Base-by-base conservation (phyloP, 35 echinoderm and acorn worm genomes). In the Strongylocentrotus purpuratus region DNA sequence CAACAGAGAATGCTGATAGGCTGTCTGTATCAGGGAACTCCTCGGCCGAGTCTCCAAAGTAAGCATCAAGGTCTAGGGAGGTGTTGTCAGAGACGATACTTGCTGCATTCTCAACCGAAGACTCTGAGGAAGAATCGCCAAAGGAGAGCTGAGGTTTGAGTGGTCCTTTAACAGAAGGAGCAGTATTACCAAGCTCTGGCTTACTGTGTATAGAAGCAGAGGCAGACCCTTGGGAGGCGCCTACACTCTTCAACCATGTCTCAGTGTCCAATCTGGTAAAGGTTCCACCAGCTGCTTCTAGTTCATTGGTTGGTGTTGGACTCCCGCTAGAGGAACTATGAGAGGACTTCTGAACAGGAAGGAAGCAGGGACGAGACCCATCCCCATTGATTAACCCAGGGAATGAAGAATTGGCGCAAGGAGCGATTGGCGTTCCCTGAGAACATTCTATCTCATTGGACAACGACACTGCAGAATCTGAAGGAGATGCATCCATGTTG, bases 381-480 rank as follows among this genome's bases (percentile, higher is more conserved):
- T 93, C 91, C 1, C 91, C 91, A 58, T 93, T 93, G 31, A 50
- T 93, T 13, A 93, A 31, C 31, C 91, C 91, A 32, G 91, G 91
- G 48, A 93, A 93, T 46, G 91, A 47, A 12, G 48, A 14, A 48
- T 31, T 48, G 13, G 91, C 46, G 31, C 33, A 46, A 33, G 61
- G 94, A 20, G 94, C 94, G 0, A 94, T 97, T 45, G 96, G 96
- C 12, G 96, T 97, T n/a, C 91, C 70, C 35, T 94, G 94, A 14
- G 91, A 28, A 46, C 33, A 93, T 50, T 97, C 96, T 17, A 85
- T 91, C 92, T 98, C 97, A 95, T 94, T 97, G 25, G 97, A 97
- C 48, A 99, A 94, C 9, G 98, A 99, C 7, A 99, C 98, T 33
- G 98, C 98, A 90, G 98, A 99, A 90, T 99, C 98, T 45, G 97